phyloP scores from a whole-genome alignment of 2,888 invertebrate species.

The Epirrhoe tristata region DNA sequence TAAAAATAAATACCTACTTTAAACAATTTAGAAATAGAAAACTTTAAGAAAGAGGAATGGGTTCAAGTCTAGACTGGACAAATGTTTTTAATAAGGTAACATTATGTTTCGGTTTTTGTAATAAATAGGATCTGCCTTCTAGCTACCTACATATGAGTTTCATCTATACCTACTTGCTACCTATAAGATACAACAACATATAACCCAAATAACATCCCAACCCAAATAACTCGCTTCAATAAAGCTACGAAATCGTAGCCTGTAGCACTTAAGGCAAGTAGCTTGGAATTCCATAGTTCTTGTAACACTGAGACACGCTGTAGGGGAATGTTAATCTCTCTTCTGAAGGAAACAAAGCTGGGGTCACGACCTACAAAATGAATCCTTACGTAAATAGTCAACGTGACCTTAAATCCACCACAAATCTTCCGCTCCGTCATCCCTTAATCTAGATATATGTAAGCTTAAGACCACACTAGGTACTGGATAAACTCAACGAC shows the following conservation, averaged over 20 bases:
- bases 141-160: no score
- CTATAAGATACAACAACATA: not conserved
- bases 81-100: no score
- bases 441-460: constrained; percentile 48
- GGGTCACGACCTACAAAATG: constrained; percentile 19
- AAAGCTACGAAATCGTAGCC: not conserved
- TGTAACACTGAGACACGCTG: constrained; percentile 3
- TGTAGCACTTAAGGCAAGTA: not conserved
- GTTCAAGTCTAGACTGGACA: no score
- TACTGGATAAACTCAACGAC: not conserved
- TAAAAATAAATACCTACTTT: no score
- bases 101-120: no score
- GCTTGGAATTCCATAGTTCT: not conserved
- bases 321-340: constrained; percentile 20
- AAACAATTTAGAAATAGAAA: no score
- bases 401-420: constrained; percentile 35
- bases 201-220: not conserved
- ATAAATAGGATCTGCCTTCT: no score
- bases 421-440: constrained; percentile 44
- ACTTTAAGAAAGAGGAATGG: no score
- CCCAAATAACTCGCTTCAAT: not conserved
- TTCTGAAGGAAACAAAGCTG: constrained; percentile 14
- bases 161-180: no score
- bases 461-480: constrained; percentile 4
- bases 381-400: constrained; percentile 29